Evolutionary conservation across 53 echinoderm and acorn worm genomes (phyloP).

Genomic region (Echinarachnius parma): DNA sequence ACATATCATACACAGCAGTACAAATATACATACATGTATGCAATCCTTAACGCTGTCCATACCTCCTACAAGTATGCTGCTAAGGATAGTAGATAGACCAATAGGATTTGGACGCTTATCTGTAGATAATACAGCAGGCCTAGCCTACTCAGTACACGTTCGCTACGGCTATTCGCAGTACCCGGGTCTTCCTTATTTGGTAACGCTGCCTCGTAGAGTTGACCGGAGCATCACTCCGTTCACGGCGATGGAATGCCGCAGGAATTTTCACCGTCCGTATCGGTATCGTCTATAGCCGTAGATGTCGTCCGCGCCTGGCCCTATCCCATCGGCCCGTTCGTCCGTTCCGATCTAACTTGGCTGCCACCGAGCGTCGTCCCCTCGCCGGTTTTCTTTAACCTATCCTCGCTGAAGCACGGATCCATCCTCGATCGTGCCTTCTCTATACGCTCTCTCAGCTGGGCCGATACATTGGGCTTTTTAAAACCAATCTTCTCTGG

Average conservation of each 20-base stretch:
- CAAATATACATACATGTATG: not conserved
- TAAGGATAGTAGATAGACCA: too few species aligned
- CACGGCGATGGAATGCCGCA: constrained; percentile 39
- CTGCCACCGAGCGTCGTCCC: constrained; percentile 4
- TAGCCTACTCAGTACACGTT: not conserved
- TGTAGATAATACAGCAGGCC: constrained; percentile 9
- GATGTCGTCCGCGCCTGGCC: constrained; percentile 7
- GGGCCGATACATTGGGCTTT: constrained; percentile 28
- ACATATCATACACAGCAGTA: too few species aligned
- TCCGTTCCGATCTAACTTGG: constrained; percentile 31
- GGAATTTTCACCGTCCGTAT: constrained; percentile 50
- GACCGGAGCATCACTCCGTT: constrained; percentile 45
- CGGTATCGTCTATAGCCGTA: constrained; percentile 5
- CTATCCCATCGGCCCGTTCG: not conserved
- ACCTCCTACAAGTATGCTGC: not conserved
- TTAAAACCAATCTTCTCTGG: constrained; percentile 42
- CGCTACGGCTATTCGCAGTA: constrained; percentile 32
- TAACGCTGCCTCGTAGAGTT: constrained; percentile 33
- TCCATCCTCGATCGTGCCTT: constrained; percentile 32
- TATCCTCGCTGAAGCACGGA: constrained; percentile 50
- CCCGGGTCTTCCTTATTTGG: constrained; percentile 42
- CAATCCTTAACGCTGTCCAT: not conserved
- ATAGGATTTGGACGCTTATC: too few species aligned
- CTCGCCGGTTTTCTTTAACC: constrained; percentile 48
- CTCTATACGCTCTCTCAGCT: constrained; percentile 41